Evolutionary conservation across 2,888 invertebrate genomes (phyloP), one percentile per base, ranked within the genome.

Genomic region (Plutella xylostella): DNA sequence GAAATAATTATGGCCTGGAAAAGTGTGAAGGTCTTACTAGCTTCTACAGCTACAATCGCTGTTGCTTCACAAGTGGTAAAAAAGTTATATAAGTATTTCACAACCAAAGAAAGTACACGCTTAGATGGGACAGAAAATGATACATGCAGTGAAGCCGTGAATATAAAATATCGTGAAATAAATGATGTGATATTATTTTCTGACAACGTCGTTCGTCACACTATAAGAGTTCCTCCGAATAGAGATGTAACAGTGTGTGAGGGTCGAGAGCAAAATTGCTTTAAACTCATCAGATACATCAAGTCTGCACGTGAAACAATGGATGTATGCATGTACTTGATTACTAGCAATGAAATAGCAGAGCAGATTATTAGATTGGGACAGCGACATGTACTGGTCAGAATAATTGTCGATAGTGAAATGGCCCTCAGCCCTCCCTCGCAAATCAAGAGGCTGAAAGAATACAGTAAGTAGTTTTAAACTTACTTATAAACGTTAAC

Each of bases 241-340:
- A 76, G 66, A 51, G 72, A 78, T 38, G 52, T 77, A 48, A 68
- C 67, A 15, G 66, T 78, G 53, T 74, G 77, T 61, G 73, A 79
- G 62, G 80, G 76, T 47, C 71, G 82, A 54, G 78, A 82, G 53
- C 48, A 76, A 2, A 83, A 79, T 51, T 82, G 82, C 51, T 77
- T 79, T 44, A 83, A 83, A 60, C 58, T 83, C 50, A 76, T 83
- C 37, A 79, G 75, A 53, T 83, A 83, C 47, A 70, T 83, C 20
- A 83, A 80, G 56, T 78, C 83, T 28, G 78, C 83, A 48, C 74
- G 74, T 53, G 83, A 83, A 58, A 83, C 83, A 2, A 57, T 83
- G 17, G 83, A 83, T 50, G 80, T 83, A 40, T 83, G 83, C 58
- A 83, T 83, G 83, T 83, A 83, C 63, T 67, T 83, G 49, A 80